Evolutionary conservation across 2,888 invertebrate species (phyloP), one percentile per base, ranked within the genome.

Genomic region (Dynastes hyllus): DNA sequence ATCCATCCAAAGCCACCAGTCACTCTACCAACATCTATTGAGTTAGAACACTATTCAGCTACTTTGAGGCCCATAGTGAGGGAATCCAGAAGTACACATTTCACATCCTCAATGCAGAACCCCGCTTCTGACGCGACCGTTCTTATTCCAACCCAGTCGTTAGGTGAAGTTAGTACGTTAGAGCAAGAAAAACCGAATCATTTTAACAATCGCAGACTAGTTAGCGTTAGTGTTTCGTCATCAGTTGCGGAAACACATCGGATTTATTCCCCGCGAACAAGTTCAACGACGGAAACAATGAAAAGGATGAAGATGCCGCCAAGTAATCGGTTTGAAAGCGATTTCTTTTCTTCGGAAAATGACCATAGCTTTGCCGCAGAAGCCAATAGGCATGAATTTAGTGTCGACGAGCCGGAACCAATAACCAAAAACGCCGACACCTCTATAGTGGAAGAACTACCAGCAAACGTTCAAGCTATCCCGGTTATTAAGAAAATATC

Each of bases 311-410:
- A 84, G 2, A 71, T 32, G 83, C 82, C n/a, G 78, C 81, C 6
- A 82, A 83, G 9, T 84, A 83, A 0, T 80, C 77, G 4, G 5
- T 61, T 22, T 16, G 80, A 83, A 4, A 82, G 86, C 1, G 87
- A 84, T 8, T 84, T 84, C 69, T 81, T 87, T 71, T 86, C 87
- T 2, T 87, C 88, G 0, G 88, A 90, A 82, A 89, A 91, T 75
- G 86, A 89, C 55, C 90, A 88, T n/a, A 90, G 89, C 80, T 87
- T 91, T 76, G 87, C 90, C 50, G 90, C 92, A 51, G 91, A 91
- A 78, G 91, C 91, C 1, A 92, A 91, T 82, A 91, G 91, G 84
- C 92, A 91, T 83, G 92, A 92, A 79, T 91, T 92, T 81, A 90
- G 90, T 76, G 91, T 92, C 2, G 92, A 92, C 83, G 92, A 92